These are phyloP conservation scores for Enteromius afrohamiltoni DNA, from an alignment of 2,797 vertebrate species.

Conservation along the genomic window DNA sequence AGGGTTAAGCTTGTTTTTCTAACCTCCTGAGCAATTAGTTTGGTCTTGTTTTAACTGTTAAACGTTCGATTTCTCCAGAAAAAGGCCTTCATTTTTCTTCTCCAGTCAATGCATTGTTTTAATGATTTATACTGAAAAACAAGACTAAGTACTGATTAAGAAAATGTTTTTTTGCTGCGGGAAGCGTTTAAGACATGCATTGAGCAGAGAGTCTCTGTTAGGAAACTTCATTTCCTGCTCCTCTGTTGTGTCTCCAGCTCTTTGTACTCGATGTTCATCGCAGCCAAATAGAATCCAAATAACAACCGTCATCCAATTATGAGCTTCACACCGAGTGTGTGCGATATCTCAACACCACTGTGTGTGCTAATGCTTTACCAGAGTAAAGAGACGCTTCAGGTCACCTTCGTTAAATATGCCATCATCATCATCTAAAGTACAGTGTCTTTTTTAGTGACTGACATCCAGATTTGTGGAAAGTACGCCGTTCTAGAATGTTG, in stretches of 20 bases:
- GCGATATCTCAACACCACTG: slow-evolving; percentile 79
- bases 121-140: background rate
- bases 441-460: background rate
- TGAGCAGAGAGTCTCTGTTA: slow-evolving; percentile 41
- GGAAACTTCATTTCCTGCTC: slow-evolving; percentile 69
- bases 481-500: background rate
- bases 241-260: slow-evolving; percentile 69
- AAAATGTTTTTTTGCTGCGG: background rate
- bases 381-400: background rate
- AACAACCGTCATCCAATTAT: slow-evolving; percentile 81
- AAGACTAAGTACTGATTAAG: background rate
- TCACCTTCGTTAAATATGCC: background rate
- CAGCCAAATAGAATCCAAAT: slow-evolving; percentile 81
- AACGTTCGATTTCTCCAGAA: background rate
- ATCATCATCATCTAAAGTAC: background rate
- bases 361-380: slow-evolving; percentile 66
- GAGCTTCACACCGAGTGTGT: slow-evolving; percentile 73
- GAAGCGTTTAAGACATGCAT: slow-evolving; percentile 5
- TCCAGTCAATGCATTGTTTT: background rate
- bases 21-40: background rate
- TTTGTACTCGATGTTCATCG: slow-evolving; percentile 80
- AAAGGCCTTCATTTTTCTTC: background rate
- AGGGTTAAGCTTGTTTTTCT: background rate
- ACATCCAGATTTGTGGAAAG: background rate
- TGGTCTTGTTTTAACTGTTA: background rate